These are phyloP conservation scores for Condylostylus longicornis DNA, from an alignment of 1,140 invertebrate species.

Conservation along the genomic window DNA sequence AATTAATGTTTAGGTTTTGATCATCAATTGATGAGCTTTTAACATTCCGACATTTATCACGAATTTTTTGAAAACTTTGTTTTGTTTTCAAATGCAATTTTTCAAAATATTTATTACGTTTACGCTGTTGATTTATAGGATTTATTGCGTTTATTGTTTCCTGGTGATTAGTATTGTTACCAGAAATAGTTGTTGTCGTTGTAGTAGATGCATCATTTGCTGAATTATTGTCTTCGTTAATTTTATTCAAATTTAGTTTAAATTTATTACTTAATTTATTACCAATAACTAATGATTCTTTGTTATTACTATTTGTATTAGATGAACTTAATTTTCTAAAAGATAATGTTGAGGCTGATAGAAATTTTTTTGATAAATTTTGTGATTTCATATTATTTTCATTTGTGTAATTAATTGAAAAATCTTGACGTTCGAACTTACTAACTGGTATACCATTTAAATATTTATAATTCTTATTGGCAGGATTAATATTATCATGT, in stretches of 20 bases:
- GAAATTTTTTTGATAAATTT: too few relatives aligned
- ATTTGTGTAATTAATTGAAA: constrained; percentile 7
- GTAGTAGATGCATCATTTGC: too few relatives aligned
- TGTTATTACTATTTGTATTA: too few relatives aligned
- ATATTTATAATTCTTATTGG: constrained; percentile 12
- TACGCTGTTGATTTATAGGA: constrained; percentile 15
- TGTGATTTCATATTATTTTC: not conserved
- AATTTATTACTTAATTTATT: too few relatives aligned
- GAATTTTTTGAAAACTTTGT: constrained; percentile 25
- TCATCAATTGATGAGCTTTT: constrained; percentile 11
- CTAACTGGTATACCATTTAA: constrained; percentile 20
- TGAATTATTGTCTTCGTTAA: too few relatives aligned
- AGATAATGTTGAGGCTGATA: too few relatives aligned
- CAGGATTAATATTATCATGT: constrained; percentile 5
- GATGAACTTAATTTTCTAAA: too few relatives aligned
- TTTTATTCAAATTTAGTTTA: too few relatives aligned
- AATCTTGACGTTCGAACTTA: constrained; percentile 27
- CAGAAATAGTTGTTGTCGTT: constrained; percentile 1
- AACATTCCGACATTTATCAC: constrained; percentile 28
- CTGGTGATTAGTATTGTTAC: not conserved
- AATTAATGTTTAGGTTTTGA: too few relatives aligned
- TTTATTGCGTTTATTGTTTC: too few relatives aligned
- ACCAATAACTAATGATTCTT: too few relatives aligned
- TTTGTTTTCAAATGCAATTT: constrained; percentile 25
- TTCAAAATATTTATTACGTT: constrained; percentile 20